Evolutionary conservation across 2,113 vertebrate species (phyloP).

Genomic region (Eidolon helvum): DNA sequence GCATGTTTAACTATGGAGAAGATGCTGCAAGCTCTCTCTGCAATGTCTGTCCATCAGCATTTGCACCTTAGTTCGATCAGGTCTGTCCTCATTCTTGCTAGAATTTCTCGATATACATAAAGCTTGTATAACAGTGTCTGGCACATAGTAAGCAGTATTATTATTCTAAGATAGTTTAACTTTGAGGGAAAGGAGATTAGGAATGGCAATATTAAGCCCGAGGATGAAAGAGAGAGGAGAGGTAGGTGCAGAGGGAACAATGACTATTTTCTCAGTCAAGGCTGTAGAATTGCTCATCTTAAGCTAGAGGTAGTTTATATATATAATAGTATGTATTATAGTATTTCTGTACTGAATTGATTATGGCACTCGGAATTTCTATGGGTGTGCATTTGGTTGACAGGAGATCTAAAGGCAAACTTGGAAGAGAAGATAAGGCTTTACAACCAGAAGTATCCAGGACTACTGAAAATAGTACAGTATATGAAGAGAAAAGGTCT

Average conservation of each 20-base stretch:
- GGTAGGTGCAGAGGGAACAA: background rate
- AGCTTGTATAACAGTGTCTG: background rate
- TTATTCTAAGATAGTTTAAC: background rate
- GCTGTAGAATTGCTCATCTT: background rate
- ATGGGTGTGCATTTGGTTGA: background rate
- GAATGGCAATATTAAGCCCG: background rate
- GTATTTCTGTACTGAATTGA: background rate
- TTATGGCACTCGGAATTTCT: background rate
- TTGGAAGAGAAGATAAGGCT: slow-evolving; percentile 67
- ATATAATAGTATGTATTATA: too few species aligned
- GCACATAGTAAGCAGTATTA: background rate
- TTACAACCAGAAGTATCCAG: slow-evolving; percentile 57
- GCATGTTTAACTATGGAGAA: background rate
- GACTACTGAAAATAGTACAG: slow-evolving; percentile 71
- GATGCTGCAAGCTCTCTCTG: background rate
- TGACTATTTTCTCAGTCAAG: background rate
- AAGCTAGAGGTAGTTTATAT: background rate
- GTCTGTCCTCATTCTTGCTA: background rate
- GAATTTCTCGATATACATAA: background rate
- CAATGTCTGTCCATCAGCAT: background rate
- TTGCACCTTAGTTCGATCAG: background rate
- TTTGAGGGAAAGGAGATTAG: background rate
- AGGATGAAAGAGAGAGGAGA: background rate
- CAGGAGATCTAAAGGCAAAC: slow-evolving; percentile 68
- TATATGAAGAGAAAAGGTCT: slow-evolving; percentile 83